Evolutionary conservation across 1,140 invertebrate species (phyloP), one percentile per base, ranked within the genome.

Genomic region (Pomacea maculata): DNA sequence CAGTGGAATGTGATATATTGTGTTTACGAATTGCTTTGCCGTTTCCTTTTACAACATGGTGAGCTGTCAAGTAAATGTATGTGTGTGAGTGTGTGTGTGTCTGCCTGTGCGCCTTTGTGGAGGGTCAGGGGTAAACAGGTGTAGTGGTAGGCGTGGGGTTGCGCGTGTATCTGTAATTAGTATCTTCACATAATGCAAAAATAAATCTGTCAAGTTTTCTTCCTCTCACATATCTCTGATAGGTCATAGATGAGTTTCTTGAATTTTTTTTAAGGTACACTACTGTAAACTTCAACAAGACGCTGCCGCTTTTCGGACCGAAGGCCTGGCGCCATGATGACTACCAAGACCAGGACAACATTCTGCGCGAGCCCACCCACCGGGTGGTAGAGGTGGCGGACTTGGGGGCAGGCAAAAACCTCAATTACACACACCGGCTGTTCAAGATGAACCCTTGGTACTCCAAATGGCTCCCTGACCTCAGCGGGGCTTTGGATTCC

Each of bases 231-330:
- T n/a, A 65, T n/a, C 1, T 65, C 2, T 65, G n/a, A 17, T n/a
- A 4, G 17, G 17, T 65, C n/a, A 65, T 65, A 19, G 7, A 65
- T 7, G 4, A 17, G 5, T 65, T 65, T n/a, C 64, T n/a, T 65
- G 0, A 17, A 1, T 65, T 65, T 65, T 65, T n/a, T 65, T 25
- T 11, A 77, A 83, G 82, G 82, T 98, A 97, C 88, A 92, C 95
- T 89, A 97, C 97, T n/a, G 61, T 89, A 12, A 98, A 98, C 92
- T 98, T 98, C 91, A 99, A 99, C 90, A 98, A 97, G 90, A 99
- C 98, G 1, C 94, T 99, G 90, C 96, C 96, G 0, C 93, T 97
- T 83, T 99, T 99, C 92, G 98, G 96, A 15, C 97, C 97, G 0
- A 93, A 97, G 88, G 97, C 97, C 1, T 98, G 84, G 82, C 79